A percentile compares a stretch with the other conserved stretches of the same genome.
phyloP scores from a whole-genome alignment of 2,888 invertebrate species.

The Aphidoletes aphidimyza region DNA sequence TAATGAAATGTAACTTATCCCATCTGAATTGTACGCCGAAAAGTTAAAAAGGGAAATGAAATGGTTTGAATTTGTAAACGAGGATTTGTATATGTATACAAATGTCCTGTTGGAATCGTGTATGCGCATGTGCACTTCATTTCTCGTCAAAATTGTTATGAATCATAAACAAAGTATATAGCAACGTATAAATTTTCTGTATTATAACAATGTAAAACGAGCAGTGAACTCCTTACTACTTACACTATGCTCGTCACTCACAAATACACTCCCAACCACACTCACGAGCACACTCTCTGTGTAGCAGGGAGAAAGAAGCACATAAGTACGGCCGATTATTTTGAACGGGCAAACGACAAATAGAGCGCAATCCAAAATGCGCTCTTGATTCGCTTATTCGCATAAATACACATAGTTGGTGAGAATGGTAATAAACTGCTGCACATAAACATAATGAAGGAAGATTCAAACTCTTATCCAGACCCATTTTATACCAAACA shows the following conservation, averaged over 20 bases:
- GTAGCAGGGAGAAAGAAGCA: neutral
- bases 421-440: neutral
- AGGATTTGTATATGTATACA: neutral
- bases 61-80: neutral
- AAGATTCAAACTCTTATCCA: neutral
- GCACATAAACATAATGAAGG: constrained; percentile 3
- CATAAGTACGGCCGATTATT: neutral
- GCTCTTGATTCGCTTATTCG: neutral
- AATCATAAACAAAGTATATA: constrained; percentile 51
- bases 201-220: constrained; percentile 36
- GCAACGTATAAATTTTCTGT: constrained; percentile 34
- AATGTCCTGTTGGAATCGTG: neutral
- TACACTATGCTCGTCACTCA: neutral
- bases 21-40: too few relatives aligned
- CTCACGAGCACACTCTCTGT: neutral
- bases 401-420: neutral
- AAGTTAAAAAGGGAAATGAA: neutral
- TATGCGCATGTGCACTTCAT: constrained; percentile 39
- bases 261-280: neutral
- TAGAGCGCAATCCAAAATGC: constrained; percentile 13
- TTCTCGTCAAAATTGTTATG: constrained; percentile 31
- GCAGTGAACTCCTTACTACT: constrained; percentile 27
- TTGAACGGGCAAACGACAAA: constrained; percentile 1
- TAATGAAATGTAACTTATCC: too few relatives aligned
- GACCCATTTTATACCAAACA: neutral